Percentiles rank a stretch among this genome's conserved stretches.
phyloP scores from a whole-genome alignment of 2,113 vertebrate genomes.

The Rhinichthys klamathensis region DNA sequence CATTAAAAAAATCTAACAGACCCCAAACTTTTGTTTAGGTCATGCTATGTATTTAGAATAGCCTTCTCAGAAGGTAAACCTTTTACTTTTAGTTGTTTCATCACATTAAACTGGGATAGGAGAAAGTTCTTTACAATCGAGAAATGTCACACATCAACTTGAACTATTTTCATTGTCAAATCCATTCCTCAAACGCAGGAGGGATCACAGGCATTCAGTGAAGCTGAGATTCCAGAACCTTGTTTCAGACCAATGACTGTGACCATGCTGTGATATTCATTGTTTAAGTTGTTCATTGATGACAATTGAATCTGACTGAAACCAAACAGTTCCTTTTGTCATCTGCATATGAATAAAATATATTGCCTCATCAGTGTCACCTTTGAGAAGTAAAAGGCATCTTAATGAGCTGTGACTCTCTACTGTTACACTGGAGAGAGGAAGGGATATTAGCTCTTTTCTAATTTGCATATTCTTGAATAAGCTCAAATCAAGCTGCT shows the following conservation, averaged over 20 bases:
- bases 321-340: background rate
- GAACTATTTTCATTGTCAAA: background rate
- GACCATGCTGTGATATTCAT: slow-evolving; percentile 8
- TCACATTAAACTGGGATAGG: background rate
- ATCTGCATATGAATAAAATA: slow-evolving; percentile 37
- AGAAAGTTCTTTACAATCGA: background rate
- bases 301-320: background rate
- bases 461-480: slow-evolving; percentile 44
- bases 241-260: background rate
- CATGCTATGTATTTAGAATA: background rate
- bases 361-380: slow-evolving; percentile 30
- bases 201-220: background rate
- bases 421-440: background rate
- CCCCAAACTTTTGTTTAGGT: background rate
- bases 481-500: slow-evolving; percentile 42
- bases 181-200: background rate
- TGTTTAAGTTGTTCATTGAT: background rate
- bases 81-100: slow-evolving; percentile 1
- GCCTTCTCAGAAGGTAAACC: background rate
- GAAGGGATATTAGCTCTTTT: background rate
- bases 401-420: slow-evolving; percentile 25
- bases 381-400: slow-evolving; percentile 24
- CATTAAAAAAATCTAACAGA: too few species aligned
- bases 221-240: background rate
- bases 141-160: background rate